A percentile compares a stretch with the other conserved stretches of the same genome.
Evolutionary conservation across 2,113 vertebrate genomes (phyloP).

Genomic region (Psophia crepitans): DNA sequence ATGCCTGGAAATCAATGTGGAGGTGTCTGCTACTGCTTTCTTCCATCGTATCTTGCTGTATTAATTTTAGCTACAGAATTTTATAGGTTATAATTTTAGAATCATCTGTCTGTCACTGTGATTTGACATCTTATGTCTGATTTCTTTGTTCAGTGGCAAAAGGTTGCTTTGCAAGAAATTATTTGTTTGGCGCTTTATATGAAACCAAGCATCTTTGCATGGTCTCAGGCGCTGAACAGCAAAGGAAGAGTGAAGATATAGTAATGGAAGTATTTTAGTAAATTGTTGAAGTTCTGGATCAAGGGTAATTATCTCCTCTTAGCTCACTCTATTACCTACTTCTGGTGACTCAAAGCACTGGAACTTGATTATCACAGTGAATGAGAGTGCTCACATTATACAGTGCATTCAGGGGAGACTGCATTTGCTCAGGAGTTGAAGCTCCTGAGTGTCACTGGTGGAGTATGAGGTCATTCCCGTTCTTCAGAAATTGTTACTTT

Average conservation of each 20-base stretch:
- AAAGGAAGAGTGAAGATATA: not conserved
- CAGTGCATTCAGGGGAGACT: not conserved
- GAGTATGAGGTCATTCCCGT: not conserved
- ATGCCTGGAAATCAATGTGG: not conserved
- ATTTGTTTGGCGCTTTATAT: not conserved
- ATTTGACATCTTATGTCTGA: not conserved
- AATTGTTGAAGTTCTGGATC: not conserved
- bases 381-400: not conserved
- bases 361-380: not conserved
- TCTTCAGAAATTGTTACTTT: not conserved
- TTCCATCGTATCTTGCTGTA: not conserved
- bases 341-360: not conserved
- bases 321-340: not conserved
- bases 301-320: not conserved
- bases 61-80: not conserved
- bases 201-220: not conserved
- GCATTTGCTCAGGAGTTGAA: not conserved
- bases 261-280: not conserved
- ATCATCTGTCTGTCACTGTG: not conserved
- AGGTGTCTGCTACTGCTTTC: not conserved
- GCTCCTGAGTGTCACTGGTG: not conserved
- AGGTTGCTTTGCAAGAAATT: not conserved
- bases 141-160: not conserved
- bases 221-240: not conserved
- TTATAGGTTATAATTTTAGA: not conserved